phyloP scores from a whole-genome alignment of 30 jellyfish, hydroid and myxozoan species.

The Cassiopea xamachana region DNA sequence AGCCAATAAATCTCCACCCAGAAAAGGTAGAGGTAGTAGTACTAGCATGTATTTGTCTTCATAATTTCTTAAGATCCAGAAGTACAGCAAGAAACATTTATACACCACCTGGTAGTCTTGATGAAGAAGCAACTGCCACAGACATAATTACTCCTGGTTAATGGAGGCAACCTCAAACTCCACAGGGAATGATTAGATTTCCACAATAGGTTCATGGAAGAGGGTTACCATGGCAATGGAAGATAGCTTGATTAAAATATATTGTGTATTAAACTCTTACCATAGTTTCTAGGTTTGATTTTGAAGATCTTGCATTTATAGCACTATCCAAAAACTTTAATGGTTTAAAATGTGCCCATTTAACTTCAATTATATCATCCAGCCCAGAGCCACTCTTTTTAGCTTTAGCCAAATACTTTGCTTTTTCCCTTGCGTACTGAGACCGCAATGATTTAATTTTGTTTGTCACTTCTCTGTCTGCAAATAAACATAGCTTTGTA shows the following conservation, averaged over 20 bases:
- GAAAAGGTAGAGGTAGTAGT: background rate
- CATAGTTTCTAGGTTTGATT: background rate
- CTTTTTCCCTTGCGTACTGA: conserved; percentile 3
- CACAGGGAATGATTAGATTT: conserved; percentile 6
- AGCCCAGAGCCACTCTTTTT: background rate
- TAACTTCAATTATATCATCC: background rate
- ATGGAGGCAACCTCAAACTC: conserved; percentile 19
- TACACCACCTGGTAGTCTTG: conserved; percentile 33
- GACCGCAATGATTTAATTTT: background rate
- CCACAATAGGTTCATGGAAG: background rate
- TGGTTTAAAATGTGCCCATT: conserved; percentile 5
- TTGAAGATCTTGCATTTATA: conserved; percentile 1
- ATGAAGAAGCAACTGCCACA: background rate
- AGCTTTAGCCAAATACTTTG: background rate
- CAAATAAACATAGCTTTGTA: background rate
- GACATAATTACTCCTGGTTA: background rate
- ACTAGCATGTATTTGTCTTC: conserved; percentile 1
- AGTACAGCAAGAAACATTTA: background rate
- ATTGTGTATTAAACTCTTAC: background rate
- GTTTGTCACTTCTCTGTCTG: background rate
- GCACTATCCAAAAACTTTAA: conserved; percentile 1
- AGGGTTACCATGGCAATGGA: conserved; percentile 11
- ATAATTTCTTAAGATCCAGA: background rate
- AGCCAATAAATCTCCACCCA: conserved; percentile 6
- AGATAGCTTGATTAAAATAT: background rate